Percentiles rank a stretch among this genome's conserved stretches.
Conservation (phyloP, 2,888 invertebrate species). For the Lingula anatina region DNA sequence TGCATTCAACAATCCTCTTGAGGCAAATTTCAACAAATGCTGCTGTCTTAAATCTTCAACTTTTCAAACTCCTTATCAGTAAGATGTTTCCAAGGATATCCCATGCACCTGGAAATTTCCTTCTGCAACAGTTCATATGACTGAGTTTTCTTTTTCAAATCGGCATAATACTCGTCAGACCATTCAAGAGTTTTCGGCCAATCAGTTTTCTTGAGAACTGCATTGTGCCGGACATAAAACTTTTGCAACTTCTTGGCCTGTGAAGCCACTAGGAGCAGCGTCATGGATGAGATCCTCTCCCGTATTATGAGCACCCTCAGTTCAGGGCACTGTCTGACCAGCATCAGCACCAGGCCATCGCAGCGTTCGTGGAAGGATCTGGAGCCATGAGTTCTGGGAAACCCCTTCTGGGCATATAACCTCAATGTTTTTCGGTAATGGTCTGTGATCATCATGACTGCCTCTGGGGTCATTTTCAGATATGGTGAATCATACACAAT, state of each 20-base stretch:
- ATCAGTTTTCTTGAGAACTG: slow-evolving; percentile 61
- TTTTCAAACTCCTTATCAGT: slow-evolving; percentile 44
- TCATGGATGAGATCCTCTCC: slow-evolving; percentile 73
- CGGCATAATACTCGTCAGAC: slow-evolving; percentile 63
- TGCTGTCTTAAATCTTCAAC: not conserved
- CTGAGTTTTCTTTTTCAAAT: slow-evolving; percentile 62
- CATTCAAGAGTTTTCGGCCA: slow-evolving; percentile 67
- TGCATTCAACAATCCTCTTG: no score
- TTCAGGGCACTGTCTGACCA: slow-evolving; percentile 65
- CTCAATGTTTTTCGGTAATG: slow-evolving; percentile 62
- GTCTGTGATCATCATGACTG: slow-evolving; percentile 60
- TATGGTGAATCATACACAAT: slow-evolving; percentile 64
- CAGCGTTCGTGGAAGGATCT: slow-evolving; percentile 67
- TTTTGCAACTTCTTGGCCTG: slow-evolving; percentile 62
- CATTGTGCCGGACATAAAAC: slow-evolving; percentile 67
- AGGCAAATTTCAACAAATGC: no score
- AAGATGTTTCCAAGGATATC: slow-evolving; percentile 61
- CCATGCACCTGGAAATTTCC: slow-evolving; percentile 67
- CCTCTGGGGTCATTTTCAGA: slow-evolving; percentile 57
- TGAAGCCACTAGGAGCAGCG: slow-evolving; percentile 66
- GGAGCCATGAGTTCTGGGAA: slow-evolving; percentile 65
- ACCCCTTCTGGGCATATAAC: slow-evolving; percentile 64
- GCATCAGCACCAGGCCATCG: slow-evolving; percentile 64
- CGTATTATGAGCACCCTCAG: slow-evolving; percentile 66
- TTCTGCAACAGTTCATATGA: slow-evolving; percentile 64